phyloP scores from a whole-genome alignment of 2,888 invertebrate genomes.

The Coenonympha glycerion region DNA sequence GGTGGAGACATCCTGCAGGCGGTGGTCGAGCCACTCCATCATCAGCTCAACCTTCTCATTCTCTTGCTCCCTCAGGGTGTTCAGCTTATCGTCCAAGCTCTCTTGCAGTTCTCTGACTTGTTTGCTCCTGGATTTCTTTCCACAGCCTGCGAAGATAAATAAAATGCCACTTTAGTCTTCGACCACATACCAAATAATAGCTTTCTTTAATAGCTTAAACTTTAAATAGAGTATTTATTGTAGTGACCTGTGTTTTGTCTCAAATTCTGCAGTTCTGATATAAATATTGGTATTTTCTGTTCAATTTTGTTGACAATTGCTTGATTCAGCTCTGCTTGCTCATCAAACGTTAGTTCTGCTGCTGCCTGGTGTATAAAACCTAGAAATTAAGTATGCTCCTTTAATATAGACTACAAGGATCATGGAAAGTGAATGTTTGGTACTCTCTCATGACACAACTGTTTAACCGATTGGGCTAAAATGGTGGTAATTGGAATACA shows the following conservation, averaged over 20 bases:
- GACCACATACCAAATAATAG: too few relatives aligned
- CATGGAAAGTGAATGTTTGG: too few relatives aligned
- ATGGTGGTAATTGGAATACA: too few relatives aligned
- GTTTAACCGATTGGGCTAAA: too few relatives aligned
- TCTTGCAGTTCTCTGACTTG: slow-evolving; percentile 51
- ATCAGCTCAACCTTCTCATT: slow-evolving; percentile 61
- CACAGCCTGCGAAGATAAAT: not conserved
- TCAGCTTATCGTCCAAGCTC: slow-evolving; percentile 53
- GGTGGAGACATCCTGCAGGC: slow-evolving; percentile 47
- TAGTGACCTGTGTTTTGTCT: slow-evolving; percentile 34
- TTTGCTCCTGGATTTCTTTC: slow-evolving; percentile 38
- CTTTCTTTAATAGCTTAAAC: too few relatives aligned
- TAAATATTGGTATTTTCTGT: slow-evolving; percentile 50
- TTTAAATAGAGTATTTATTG: too few relatives aligned
- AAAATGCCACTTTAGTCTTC: too few relatives aligned
- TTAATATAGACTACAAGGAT: too few relatives aligned
- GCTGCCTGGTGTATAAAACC: slow-evolving; percentile 55
- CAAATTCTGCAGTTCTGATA: slow-evolving; percentile 46
- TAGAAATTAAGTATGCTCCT: too few relatives aligned
- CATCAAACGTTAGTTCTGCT: slow-evolving; percentile 57
- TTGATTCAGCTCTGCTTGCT: slow-evolving; percentile 62
- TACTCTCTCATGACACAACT: too few relatives aligned
- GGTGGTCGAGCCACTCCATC: slow-evolving; percentile 67
- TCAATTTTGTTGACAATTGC: slow-evolving; percentile 57
- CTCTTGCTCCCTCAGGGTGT: slow-evolving; percentile 55